These are phyloP conservation scores for Dasyurus viverrinus DNA, from an alignment of 2,113 vertebrate genomes.

Conservation along the genomic window DNA sequence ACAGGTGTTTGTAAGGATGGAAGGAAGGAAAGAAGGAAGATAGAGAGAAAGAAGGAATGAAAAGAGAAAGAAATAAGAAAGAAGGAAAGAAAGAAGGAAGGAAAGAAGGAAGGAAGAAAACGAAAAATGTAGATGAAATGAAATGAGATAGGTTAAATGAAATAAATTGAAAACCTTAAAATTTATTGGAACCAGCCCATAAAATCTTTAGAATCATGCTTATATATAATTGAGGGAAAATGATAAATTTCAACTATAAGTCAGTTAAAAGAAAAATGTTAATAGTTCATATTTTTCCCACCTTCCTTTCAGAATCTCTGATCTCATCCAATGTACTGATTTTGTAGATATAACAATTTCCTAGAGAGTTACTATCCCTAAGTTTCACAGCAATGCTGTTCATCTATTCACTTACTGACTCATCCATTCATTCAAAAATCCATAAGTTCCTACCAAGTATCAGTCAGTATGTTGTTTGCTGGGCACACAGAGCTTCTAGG, in stretches of 20 bases:
- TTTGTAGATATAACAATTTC: not conserved
- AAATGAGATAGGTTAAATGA: not conserved
- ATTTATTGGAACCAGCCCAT: not conserved
- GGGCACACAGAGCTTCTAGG: not conserved
- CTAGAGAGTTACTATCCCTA: not conserved
- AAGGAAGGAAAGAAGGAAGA: too few species aligned
- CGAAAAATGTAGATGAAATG: rapidly evolving
- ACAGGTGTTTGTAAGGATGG: too few species aligned
- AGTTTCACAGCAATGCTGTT: not conserved
- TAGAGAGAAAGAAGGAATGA: too few species aligned
- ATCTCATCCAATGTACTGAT: not conserved
- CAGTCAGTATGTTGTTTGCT: not conserved
- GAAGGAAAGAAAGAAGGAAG: too few species aligned
- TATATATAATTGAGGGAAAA: not conserved
- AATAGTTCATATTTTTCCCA: not conserved
- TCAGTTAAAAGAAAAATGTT: not conserved
- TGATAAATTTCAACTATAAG: not conserved
- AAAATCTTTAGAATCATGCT: not conserved
- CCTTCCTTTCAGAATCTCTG: not conserved
- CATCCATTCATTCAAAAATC: not conserved
- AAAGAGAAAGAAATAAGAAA: too few species aligned
- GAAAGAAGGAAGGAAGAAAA: not conserved
- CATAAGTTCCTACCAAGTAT: not conserved
- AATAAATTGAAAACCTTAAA: not conserved
- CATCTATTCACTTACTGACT: not conserved